Evolutionary conservation across 2,113 vertebrate species (phyloP).

Genomic region (Phocoena sinus): DNA sequence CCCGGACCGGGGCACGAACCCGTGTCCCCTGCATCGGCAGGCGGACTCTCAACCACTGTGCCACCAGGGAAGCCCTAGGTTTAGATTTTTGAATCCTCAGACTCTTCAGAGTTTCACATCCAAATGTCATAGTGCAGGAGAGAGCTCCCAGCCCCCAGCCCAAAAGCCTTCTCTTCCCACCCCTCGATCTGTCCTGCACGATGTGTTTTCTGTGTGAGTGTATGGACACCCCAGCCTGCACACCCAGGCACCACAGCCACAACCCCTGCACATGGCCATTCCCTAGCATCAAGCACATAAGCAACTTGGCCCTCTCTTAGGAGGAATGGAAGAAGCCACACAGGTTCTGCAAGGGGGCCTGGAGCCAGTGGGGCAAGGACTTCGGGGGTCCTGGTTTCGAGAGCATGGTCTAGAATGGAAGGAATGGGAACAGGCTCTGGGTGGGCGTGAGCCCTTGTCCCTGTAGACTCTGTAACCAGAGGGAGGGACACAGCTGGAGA

Average conservation of each 20-base stretch:
- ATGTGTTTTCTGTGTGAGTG: not conserved
- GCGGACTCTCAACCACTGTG: too few species aligned
- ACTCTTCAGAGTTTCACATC: not conserved
- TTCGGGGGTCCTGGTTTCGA: not conserved
- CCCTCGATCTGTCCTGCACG: not conserved
- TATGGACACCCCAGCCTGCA: not conserved
- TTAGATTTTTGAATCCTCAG: not conserved
- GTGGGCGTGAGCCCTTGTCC: not conserved
- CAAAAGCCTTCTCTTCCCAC: not conserved
- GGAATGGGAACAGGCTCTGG: too few species aligned
- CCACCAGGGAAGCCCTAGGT: not conserved
- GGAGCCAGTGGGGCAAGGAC: too few species aligned
- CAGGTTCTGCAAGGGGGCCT: not conserved
- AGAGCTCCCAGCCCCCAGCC: not conserved
- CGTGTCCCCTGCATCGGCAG: too few species aligned
- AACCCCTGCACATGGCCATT: not conserved
- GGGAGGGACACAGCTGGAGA: fast-evolving
- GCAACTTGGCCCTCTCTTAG: not conserved
- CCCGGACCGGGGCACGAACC: too few species aligned
- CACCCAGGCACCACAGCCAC: not conserved
- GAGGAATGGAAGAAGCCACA: not conserved
- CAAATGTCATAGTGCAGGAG: too few species aligned
- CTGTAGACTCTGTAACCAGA: not conserved
- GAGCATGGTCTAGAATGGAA: not conserved
- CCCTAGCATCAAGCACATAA: not conserved